These are phyloP conservation scores for Dasyornis broadbenti DNA, from an alignment of 2,113 vertebrate species.

Conservation along the genomic window DNA sequence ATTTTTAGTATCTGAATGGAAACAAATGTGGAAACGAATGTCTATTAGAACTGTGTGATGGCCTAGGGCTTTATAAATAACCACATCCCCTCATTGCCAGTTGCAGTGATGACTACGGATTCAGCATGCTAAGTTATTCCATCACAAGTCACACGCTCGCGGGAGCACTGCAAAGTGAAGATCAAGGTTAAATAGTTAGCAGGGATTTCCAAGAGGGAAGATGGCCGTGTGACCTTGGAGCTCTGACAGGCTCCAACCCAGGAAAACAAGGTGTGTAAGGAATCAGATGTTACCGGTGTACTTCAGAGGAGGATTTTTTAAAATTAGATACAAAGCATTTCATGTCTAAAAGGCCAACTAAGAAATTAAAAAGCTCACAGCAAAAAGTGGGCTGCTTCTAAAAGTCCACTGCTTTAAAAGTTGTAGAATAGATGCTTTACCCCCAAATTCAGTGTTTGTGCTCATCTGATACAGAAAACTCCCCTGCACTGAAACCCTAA, in stretches of 20 bases:
- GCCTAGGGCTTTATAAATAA: constrained; percentile 47
- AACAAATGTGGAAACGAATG: not conserved
- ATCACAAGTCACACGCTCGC: not conserved
- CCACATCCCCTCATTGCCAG: not conserved
- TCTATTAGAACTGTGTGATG: not conserved
- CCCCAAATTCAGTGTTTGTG: not conserved
- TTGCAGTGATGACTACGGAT: not conserved
- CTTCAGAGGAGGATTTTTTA: not conserved
- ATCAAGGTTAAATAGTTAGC: constrained; percentile 43
- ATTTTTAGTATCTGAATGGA: constrained; percentile 37
- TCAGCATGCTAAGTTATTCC: constrained; percentile 11
- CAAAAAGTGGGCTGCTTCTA: not conserved
- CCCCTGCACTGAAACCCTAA: not conserved
- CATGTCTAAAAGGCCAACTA: not conserved
- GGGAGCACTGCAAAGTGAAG: not conserved
- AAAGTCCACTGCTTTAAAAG: not conserved
- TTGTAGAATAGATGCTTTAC: not conserved
- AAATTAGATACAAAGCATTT: not conserved
- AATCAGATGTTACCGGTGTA: not conserved
- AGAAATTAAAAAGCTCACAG: not conserved
- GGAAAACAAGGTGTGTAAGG: not conserved
- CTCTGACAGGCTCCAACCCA: not conserved
- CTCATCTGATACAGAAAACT: not conserved
- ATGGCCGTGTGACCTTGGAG: not conserved
- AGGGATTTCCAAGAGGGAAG: not conserved